Evolutionary conservation across 2,888 invertebrate genomes (phyloP).

Genomic region (Pardosa pseudoannulata): DNA sequence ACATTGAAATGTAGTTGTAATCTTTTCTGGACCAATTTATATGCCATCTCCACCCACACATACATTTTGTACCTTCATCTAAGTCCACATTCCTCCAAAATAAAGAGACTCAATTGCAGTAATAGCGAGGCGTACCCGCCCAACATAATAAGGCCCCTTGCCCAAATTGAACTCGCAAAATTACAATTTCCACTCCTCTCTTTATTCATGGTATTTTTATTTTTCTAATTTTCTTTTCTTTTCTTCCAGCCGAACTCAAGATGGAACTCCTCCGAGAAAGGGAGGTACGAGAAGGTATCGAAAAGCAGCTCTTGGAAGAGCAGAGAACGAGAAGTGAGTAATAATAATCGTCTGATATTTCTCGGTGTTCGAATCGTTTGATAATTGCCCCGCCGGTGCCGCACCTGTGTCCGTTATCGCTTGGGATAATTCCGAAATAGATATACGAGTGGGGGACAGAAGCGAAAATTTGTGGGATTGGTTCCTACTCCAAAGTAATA

Average conservation of each 20-base stretch:
- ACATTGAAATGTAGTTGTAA: neutral
- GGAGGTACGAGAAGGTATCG: constrained; percentile 94
- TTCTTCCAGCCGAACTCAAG: constrained; percentile 92
- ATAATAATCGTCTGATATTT: constrained; percentile 49
- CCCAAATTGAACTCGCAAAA: constrained; percentile 49
- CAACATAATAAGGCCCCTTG: constrained; percentile 40
- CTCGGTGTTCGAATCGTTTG: constrained; percentile 28
- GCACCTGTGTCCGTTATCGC: constrained; percentile 46
- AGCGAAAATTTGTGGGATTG: constrained; percentile 59
- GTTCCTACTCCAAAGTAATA: constrained; percentile 4
- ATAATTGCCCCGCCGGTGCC: constrained; percentile 52
- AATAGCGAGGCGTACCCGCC: constrained; percentile 54
- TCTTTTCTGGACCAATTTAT: neutral
- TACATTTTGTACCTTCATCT: constrained; percentile 4
- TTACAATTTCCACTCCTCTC: constrained; percentile 58
- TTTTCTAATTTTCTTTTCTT: constrained; percentile 71
- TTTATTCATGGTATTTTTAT: constrained; percentile 54
- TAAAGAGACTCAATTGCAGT: constrained; percentile 22
- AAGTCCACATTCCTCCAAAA: constrained; percentile 10
- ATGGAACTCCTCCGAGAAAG: constrained; percentile 95
- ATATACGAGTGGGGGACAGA: constrained; percentile 17
- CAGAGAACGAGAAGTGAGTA: constrained; percentile 95
- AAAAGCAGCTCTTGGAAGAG: constrained; percentile 94
- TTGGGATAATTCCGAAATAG: constrained; percentile 7
- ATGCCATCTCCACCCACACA: constrained; percentile 8